Evolutionary conservation across 1,140 invertebrate genomes (phyloP), one percentile per base, ranked within the genome.

Genomic region (Calycopis cecrops): DNA sequence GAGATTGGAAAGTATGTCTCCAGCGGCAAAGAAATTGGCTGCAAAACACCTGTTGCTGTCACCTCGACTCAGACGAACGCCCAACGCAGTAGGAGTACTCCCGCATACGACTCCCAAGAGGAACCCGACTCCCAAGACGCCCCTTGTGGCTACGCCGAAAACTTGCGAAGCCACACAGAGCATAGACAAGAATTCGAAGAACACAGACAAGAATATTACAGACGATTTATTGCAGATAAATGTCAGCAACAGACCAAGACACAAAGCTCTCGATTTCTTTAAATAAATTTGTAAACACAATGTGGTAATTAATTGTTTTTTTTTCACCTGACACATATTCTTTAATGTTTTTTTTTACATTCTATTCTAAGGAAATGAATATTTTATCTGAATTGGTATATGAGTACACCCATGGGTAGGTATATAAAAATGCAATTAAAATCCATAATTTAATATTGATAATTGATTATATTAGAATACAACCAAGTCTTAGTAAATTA

Each of bases 1-100:
- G 57, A 89, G 96, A 33, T 76, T 99, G 33, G 93, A 92, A 16
- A 93, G 92, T 38, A 97, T 99, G 95, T 99, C 97, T 11, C 98
- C 98, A 9, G 98, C 98, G 9, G 98, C 97, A 0, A 92, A 93
- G 68, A 90, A 92, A 69, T 87, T 99, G 10, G 95, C 95, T 8
- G 93, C 80, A 40, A 80, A 86, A 57, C 77, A 84, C 66, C 62
- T 88, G 35, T 52, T 85, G 62, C 53, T 85, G 62, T 83, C 89
- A 70, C 67, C 90, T 74, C 47, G 88, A 76, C 52, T 86, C 67
- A 60, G 77, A 67, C 60, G 88, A 55, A 79, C 84, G 60, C 61
- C 83, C 55, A 58, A 86, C 59, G 71, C 84, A 16, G 74, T 76
- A 62, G 69, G 76, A 0, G 81, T 69, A 17, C 85, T 53, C 6